Base-by-base conservation (phyloP, 1,140 invertebrate species). In the Philopotamus ludificatus region DNA sequence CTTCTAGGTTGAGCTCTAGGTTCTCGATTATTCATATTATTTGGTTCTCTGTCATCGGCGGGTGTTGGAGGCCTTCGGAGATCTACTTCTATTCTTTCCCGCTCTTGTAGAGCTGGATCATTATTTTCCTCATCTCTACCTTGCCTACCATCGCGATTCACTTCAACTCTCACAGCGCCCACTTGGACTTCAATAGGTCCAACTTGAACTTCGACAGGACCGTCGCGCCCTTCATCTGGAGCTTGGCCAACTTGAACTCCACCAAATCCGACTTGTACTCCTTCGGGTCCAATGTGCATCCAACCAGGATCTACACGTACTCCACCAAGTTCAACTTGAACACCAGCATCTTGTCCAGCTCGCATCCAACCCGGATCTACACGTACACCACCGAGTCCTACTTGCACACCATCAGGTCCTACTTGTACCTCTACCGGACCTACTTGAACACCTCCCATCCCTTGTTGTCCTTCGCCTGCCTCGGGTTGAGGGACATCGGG, bases 341-440 rank as follows among this genome's bases (percentile, higher is more conserved):
- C 55, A 21, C 53, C 53, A 20, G 26, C 53, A 18, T 60, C 57
- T 2, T 1, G 22, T 9, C 23, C 42, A 16, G 3, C 44, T 1
- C 22, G 42, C 1, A 47, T 23, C 42, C 57, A 60, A 1, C 23
- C 44, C 1, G 42, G 42, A 16, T 60, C 42, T 1, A 60, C 57
- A 25, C 41, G 2, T 1, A 58, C 55, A 23, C 41, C 55, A 18
- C 57, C 57, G 7, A 60, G 41, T 26, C 44, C 57, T 15, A 60
- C 57, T 47, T 60, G 57, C 7, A 60, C 57, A 0, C 57, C 57
- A 8, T 26, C 42, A 16, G 57, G 57, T n/a, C 57, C 57, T n/a
- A 60, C 42, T 49, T 60, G 57, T 4, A 60, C 57, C 16, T 60
- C 57, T 25, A 60, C 57, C 20, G 57, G 57, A 28, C 57, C 57